Evolutionary conservation across 1,140 invertebrate species (phyloP).

Genomic region (Drosophila nebulosa): DNA sequence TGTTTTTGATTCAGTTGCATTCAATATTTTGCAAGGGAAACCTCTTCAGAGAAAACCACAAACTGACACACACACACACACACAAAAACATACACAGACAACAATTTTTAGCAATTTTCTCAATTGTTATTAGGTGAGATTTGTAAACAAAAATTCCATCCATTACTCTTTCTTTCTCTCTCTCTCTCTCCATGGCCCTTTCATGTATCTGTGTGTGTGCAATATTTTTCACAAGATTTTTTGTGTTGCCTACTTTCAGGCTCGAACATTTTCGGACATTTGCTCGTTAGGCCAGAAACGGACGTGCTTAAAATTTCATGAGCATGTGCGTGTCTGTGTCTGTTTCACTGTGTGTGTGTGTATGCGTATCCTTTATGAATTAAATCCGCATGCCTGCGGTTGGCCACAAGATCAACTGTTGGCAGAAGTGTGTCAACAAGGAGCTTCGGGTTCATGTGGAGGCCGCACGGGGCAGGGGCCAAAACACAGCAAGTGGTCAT

Average conservation of each 20-base stretch:
- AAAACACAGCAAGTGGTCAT: slow-evolving; percentile 67
- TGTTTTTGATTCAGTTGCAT: slow-evolving; percentile 52
- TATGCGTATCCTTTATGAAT: slow-evolving; percentile 77
- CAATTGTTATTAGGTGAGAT: slow-evolving; percentile 77
- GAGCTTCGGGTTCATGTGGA: slow-evolving; percentile 8
- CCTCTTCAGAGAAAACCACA: slow-evolving; percentile 51
- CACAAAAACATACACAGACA: too few species aligned
- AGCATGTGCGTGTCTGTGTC: slow-evolving; percentile 19
- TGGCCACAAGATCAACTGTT: slow-evolving; percentile 78
- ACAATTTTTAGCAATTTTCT: too few species aligned
- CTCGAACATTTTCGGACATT: slow-evolving; percentile 43
- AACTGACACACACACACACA: slow-evolving; percentile 36
- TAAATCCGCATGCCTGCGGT: slow-evolving; percentile 78
- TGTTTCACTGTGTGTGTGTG: slow-evolving; percentile 11
- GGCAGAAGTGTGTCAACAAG: slow-evolving; percentile 78
- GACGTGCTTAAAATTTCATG: slow-evolving; percentile 77
- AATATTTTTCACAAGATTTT: slow-evolving; percentile 42
- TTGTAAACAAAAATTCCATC: slow-evolving; percentile 53
- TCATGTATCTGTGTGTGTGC: neutral
- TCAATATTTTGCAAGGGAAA: neutral
- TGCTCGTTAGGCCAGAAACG: slow-evolving; percentile 70
- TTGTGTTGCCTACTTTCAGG: slow-evolving; percentile 7
- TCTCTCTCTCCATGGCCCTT: neutral
- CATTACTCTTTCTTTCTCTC: neutral
- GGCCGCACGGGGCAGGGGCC: too few species aligned